phyloP scores from a whole-genome alignment of 92 coral and sea anemone species.

The Virgularia gustaviana region DNA sequence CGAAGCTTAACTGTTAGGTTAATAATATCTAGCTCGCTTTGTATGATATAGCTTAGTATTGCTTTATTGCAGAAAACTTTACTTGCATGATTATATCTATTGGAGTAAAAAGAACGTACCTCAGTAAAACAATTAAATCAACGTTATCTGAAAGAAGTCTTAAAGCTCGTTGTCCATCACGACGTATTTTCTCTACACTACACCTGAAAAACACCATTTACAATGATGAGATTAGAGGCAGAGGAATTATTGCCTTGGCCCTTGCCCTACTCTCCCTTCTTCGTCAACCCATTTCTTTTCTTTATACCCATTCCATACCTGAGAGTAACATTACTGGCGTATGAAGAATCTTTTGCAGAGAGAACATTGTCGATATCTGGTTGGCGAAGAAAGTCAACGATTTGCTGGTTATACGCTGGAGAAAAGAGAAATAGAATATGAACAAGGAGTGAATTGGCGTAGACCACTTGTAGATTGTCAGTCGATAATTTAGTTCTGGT shows the following conservation, averaged over 20 bases:
- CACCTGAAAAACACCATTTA: slow-evolving; percentile 48
- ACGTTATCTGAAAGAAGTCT: slow-evolving; percentile 78
- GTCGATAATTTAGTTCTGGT: too few relatives aligned
- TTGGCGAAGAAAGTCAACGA: slow-evolving; percentile 81
- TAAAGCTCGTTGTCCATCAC: slow-evolving; percentile 87
- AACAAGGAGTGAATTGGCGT: background rate
- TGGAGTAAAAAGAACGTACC: slow-evolving; percentile 50
- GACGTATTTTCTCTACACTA: slow-evolving; percentile 68
- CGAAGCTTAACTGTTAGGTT: background rate
- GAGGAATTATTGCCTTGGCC: too few relatives aligned
- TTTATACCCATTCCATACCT: slow-evolving; percentile 72
- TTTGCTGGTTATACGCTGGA: slow-evolving; percentile 91
- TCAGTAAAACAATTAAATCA: slow-evolving; percentile 81
- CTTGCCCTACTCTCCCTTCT: too few relatives aligned
- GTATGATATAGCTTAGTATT: background rate
- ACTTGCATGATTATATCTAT: too few relatives aligned
- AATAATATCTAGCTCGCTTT: background rate
- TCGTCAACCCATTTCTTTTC: too few relatives aligned
- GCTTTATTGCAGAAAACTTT: background rate
- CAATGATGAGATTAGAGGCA: background rate
- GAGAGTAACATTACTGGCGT: slow-evolving; percentile 63
- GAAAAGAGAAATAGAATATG: background rate
- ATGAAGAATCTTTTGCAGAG: slow-evolving; percentile 62
- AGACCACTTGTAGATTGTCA: too few relatives aligned
- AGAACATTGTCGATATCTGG: slow-evolving; percentile 74